Evolutionary conservation across 2,113 vertebrate genomes (phyloP), one percentile per base, ranked within the genome.

Genomic region (Anguilla rostrata): DNA sequence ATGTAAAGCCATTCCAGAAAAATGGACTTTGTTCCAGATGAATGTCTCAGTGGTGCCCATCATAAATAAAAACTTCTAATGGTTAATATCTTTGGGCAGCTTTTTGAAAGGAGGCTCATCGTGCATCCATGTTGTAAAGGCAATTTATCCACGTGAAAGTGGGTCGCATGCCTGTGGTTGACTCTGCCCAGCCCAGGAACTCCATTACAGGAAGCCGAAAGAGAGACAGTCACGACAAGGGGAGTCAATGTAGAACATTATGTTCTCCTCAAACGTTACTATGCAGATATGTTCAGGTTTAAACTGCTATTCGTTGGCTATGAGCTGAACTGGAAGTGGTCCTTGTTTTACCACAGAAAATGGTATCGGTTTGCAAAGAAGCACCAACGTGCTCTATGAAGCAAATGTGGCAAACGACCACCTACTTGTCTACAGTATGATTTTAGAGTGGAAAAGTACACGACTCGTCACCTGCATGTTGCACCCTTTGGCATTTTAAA

Each of bases 201-300:
- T 12, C 26, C 71, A 4, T 1, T 78, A 34, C n/a, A 88, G 40
- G 20, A 79, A 89, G 60, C 16, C 78, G 26, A 34, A 53, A 40
- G 1, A 81, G 71, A 88, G 87, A 41, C 1, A 83, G 57, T 86
- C 87, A 89, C 39, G 75, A 57, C 49, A 83, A 82, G 22, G 40
- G 81, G 78, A 81, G 84, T 71, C 63, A 18, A 53, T 75, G 43
- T 84, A 75, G 63, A 63, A 46, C n/a, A 63, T 63, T 63, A 63
- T 63, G 60, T 63, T 63, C 60, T 34, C 60, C 14, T 5, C 15
- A 63, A 63, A 63, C 14, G 18, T 63, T 63, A 22, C 60, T 18
- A 63, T 63, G 60, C 15, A n/a, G 3, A 71, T n/a, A 71, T 71
- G 63, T 9, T 71, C 14, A 3, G 14, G 15, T 60, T 3, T 18